Evolutionary conservation across 1,140 invertebrate genomes (phyloP).

Genomic region (Pseudoatta argentina): DNA sequence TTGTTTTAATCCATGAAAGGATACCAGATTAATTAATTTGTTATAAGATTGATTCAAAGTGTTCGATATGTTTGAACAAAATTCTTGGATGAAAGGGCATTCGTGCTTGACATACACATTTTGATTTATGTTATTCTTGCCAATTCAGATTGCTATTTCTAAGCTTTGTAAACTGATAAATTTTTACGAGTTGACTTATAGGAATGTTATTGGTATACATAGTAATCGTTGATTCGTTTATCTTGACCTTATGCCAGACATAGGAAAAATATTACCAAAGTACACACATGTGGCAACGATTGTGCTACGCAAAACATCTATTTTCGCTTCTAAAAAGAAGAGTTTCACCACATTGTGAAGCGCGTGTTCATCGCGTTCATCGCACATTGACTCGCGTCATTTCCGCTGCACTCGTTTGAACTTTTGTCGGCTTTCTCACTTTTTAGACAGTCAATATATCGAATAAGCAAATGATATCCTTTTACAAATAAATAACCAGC

Average conservation of each 20-base stretch:
- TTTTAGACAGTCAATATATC: neutral
- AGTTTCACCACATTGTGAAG: neutral
- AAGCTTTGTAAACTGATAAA: neutral
- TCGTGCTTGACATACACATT: neutral
- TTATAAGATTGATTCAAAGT: neutral
- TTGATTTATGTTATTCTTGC: neutral
- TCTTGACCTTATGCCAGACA: conserved; percentile 56
- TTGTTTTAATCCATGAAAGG: neutral
- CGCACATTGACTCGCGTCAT: neutral
- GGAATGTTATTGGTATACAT: conserved; percentile 1
- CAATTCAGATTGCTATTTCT: conserved; percentile 10
- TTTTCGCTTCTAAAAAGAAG: conserved; percentile 37
- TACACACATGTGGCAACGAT: conserved; percentile 35
- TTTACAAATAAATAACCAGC: conserved; percentile 21
- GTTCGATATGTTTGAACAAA: neutral
- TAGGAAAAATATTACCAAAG: conserved; percentile 42
- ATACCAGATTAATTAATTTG: neutral
- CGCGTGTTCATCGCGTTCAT: neutral
- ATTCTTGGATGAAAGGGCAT: neutral
- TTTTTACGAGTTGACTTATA: conserved; percentile 27
- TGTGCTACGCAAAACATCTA: conserved; percentile 39
- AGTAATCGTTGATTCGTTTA: conserved; percentile 45
- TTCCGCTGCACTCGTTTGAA: conserved; percentile 3
- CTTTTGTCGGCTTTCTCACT: neutral
- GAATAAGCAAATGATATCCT: neutral